Evolutionary conservation across 2,797 vertebrate species (phyloP).

Genomic region (Sebastes nivosus): DNA sequence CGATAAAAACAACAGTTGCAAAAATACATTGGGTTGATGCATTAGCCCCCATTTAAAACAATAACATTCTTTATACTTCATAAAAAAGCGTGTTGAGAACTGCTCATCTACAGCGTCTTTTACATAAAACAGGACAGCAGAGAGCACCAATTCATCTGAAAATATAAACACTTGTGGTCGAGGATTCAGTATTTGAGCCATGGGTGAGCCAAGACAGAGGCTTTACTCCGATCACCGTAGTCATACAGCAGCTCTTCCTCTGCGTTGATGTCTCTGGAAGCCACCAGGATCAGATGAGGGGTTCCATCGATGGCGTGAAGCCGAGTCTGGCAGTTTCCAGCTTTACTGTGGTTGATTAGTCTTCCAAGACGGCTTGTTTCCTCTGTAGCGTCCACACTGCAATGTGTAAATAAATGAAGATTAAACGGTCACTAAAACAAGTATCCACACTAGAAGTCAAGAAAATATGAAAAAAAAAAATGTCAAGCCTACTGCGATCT

Average conservation of each 20-base stretch:
- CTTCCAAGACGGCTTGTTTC: slow-evolving; percentile 90
- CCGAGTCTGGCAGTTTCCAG: slow-evolving; percentile 93
- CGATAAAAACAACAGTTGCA: slow-evolving; percentile 60
- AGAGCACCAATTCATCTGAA: slow-evolving; percentile 5
- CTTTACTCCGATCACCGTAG: slow-evolving; percentile 93
- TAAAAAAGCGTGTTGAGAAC: slow-evolving; percentile 21
- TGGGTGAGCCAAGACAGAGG: slow-evolving; percentile 90
- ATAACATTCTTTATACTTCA: slow-evolving; percentile 9
- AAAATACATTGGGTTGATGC: slow-evolving; percentile 69
- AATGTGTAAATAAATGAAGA: not conserved
- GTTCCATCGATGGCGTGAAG: slow-evolving; percentile 88
- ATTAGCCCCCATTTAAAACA: slow-evolving; percentile 73
- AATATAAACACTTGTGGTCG: not conserved
- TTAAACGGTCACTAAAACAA: not conserved
- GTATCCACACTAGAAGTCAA: not conserved
- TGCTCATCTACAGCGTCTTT: not conserved
- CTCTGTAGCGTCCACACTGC: slow-evolving; percentile 93
- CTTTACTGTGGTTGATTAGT: slow-evolving; percentile 96
- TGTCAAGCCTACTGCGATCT: not conserved
- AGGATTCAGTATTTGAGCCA: slow-evolving; percentile 90
- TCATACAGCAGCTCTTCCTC: slow-evolving; percentile 95
- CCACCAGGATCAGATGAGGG: slow-evolving; percentile 94
- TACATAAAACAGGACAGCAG: slow-evolving; percentile 1
- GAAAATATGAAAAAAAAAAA: not conserved
- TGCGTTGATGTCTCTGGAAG: slow-evolving; percentile 87